Evolutionary conservation across 2,113 vertebrate species (phyloP).

Genomic region (Saguinus imperator): DNA sequence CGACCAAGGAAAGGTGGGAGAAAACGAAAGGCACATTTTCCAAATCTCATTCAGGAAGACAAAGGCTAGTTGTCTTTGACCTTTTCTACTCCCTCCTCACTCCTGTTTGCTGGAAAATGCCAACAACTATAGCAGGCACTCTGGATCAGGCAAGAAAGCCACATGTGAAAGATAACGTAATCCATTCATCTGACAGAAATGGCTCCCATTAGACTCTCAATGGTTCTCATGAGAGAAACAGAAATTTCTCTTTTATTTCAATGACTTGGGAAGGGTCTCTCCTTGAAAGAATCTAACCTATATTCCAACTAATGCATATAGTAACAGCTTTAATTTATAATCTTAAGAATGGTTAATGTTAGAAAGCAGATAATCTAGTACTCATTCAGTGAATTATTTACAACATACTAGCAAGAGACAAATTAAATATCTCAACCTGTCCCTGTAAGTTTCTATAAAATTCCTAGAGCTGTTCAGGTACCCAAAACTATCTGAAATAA

Average conservation of each 20-base stretch:
- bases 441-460: not conserved
- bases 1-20: not conserved
- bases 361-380: not conserved
- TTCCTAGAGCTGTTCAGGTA: not conserved
- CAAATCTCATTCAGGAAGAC: not conserved
- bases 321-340: not conserved
- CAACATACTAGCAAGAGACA: not conserved
- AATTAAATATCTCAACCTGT: not conserved
- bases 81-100: not conserved
- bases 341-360: not conserved
- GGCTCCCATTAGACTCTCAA: not conserved
- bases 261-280: not conserved
- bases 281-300: not conserved
- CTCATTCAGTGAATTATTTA: conserved; percentile 1
- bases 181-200: not conserved
- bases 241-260: not conserved
- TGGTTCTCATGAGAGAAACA: not conserved
- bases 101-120: not conserved
- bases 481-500: conserved; percentile 23
- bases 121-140: not conserved
- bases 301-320: not conserved
- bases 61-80: not conserved
- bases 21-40: not conserved
- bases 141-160: not conserved
- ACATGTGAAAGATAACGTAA: not conserved